Evolutionary conservation across 2,797 vertebrate species (phyloP), one percentile per base, ranked within the genome.

Genomic region (Pelodytes ibericus): DNA sequence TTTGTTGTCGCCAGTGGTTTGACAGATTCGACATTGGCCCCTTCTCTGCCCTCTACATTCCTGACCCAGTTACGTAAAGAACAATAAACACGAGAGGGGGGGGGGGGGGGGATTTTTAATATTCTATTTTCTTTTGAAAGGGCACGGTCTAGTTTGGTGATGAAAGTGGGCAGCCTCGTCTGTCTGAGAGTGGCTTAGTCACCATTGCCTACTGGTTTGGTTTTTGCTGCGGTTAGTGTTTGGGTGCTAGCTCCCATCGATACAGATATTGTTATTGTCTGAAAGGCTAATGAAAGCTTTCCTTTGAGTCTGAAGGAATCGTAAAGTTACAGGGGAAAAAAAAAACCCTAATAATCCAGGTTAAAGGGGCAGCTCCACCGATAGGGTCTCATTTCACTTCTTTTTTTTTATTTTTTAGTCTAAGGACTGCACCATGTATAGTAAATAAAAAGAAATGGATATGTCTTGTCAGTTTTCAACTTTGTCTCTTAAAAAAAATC

Each of bases 21-120:
- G 49, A 53, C 49, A 53, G 47, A 30, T 69, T 31, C 36, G 60
- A 63, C 51, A 44, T 59, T 65, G 61, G 41, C 62, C 51, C 61
- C 36, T n/a, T 29, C 41, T 29, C 25, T 51, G 62, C 36, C 20
- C 25, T 47, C 44, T 76, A 18, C 59, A 63, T 71, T 71, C 47
- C 65, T 53, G 27, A 3, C 13, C 0, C 18, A 27, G 15, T 24
- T 25, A 13, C 7, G 15, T 27, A 20, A 44, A 31, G 47, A 51
- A 77, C 61, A 49, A 41, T 65, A 56, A 20, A 27, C 64, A 36
- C n/a, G 6, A 25, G 24, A n/a, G n/a, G n/a, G n/a, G n/a, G n/a
- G n/a, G n/a, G n/a, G n/a, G n/a, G n/a, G n/a, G 25, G 2, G n/a
- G n/a, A n/a, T n/a, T n/a, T n/a, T n/a, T n/a, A n/a, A n/a, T 24